These are phyloP conservation scores for Peromyscus eremicus DNA, from an alignment of 2,797 vertebrate genomes.

Conservation along the genomic window DNA sequence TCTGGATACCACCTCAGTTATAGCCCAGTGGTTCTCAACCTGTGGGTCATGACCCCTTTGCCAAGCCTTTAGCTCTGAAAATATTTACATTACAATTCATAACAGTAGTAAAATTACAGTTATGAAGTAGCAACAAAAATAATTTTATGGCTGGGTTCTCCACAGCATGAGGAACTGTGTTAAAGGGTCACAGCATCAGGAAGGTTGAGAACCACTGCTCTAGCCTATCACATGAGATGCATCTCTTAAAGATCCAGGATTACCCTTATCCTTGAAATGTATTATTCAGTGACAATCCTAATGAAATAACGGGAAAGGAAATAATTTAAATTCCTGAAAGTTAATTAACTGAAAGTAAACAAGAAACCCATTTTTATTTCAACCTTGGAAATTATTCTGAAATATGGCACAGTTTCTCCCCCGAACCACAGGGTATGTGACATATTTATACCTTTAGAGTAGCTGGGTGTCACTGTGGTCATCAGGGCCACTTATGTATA, in stretches of 20 bases:
- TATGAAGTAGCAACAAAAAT: neutral
- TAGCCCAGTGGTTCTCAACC: neutral
- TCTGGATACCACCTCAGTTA: neutral
- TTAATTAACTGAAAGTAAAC: conserved; percentile 47
- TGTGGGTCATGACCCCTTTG: no score
- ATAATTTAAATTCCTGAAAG: conserved; percentile 43
- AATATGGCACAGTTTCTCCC: conserved; percentile 10
- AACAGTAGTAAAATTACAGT: neutral
- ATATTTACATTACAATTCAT: neutral
- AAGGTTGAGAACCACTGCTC: neutral
- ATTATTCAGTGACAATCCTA: conserved; percentile 39
- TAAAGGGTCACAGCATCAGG: neutral
- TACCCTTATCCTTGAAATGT: neutral
- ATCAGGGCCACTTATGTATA: neutral
- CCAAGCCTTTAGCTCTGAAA: neutral
- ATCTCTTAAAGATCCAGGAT: neutral
- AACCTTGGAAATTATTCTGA: conserved; percentile 51
- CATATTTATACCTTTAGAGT: conserved; percentile 26
- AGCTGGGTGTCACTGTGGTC: neutral
- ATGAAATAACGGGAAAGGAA: conserved; percentile 47
- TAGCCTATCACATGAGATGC: neutral
- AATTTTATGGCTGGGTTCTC: neutral
- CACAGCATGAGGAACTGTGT: no score
- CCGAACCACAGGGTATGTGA: neutral
- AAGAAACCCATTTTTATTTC: conserved; percentile 49